These are phyloP conservation scores for Oncorhynchus keta DNA, from an alignment of 2,113 vertebrate genomes.

Conservation along the genomic window DNA sequence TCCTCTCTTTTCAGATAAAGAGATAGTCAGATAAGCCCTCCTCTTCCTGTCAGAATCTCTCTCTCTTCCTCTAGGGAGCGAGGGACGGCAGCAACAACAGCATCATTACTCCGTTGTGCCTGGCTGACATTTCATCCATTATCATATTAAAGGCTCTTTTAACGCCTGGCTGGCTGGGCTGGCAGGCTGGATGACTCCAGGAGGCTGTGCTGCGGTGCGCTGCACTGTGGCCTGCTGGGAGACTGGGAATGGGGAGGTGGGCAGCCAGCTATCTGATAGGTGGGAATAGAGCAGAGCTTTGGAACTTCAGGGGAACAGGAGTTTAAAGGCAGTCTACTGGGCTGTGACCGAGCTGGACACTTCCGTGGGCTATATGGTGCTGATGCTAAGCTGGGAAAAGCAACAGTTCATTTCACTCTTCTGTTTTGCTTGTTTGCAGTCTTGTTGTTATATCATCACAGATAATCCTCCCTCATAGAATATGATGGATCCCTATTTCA, in stretches of 20 bases:
- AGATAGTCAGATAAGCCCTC: neutral
- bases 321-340: no score
- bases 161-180: constrained; percentile 54
- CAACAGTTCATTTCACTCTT: no score
- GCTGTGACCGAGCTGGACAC: no score
- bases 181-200: constrained; percentile 41
- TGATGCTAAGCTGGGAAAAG: no score
- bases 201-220: constrained; percentile 21
- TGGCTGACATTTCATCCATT: constrained; percentile 62
- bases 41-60: constrained; percentile 8
- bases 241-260: neutral
- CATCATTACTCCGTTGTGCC: constrained; percentile 58
- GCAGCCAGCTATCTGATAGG: no score
- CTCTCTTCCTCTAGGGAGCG: constrained; percentile 55
- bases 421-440: no score
- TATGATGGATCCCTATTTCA: no score
- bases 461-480: no score
- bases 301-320: no score
- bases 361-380: no score
- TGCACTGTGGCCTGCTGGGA: neutral
- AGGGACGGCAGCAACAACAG: constrained; percentile 54
- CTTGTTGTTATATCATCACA: no score
- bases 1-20: constrained; percentile 17
- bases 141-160: constrained; percentile 76
- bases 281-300: no score